A percentile compares a stretch with the other conserved stretches of the same genome.
phyloP scores from a whole-genome alignment of 1,140 invertebrate genomes.

The Drosophila burlai region DNA sequence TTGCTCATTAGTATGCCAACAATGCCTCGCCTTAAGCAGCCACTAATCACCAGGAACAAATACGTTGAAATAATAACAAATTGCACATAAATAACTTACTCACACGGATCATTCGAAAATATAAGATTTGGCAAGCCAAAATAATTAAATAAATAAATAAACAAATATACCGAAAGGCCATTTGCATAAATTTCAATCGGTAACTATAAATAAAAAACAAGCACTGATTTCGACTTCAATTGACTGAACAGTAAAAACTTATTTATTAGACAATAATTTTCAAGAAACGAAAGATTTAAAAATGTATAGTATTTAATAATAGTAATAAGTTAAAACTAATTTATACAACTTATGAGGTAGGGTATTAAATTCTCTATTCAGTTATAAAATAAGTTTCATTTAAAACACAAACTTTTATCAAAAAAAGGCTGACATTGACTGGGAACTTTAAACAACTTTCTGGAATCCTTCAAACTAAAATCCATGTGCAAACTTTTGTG shows the following conservation, averaged over 20 bases:
- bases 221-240: background rate
- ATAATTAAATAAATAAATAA: slow-evolving; percentile 28
- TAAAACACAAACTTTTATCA: background rate
- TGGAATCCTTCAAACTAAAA: slow-evolving; percentile 26
- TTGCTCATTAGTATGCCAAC: slow-evolving; percentile 33
- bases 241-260: background rate
- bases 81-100: slow-evolving; percentile 24
- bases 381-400: background rate
- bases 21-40: slow-evolving; percentile 13
- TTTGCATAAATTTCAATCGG: slow-evolving; percentile 3
- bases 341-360: background rate
- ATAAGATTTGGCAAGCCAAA: background rate
- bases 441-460: slow-evolving; percentile 5
- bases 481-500: slow-evolving; percentile 11
- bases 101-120: slow-evolving; percentile 3
- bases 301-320: background rate
- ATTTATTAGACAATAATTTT: background rate
- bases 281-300: background rate
- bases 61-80: slow-evolving; percentile 24
- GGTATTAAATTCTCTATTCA: background rate
- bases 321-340: background rate
- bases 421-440: slow-evolving; percentile 9
- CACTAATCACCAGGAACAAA: slow-evolving; percentile 45
- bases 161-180: slow-evolving; percentile 5
- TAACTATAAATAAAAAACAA: slow-evolving; percentile 1